Evolutionary conservation across 2,888 invertebrate species (phyloP).

Genomic region (Bellardia bayeri): DNA sequence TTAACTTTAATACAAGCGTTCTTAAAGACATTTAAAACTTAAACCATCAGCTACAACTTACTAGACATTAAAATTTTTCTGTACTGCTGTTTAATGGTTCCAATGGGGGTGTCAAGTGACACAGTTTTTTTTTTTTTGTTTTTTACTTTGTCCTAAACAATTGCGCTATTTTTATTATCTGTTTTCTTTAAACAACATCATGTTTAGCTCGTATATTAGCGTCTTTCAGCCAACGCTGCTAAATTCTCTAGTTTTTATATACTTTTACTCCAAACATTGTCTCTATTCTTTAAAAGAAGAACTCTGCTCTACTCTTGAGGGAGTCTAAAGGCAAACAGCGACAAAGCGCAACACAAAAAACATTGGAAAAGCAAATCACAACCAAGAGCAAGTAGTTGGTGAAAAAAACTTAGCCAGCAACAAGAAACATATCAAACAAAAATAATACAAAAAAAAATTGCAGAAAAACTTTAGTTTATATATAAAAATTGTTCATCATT

Average conservation of each 20-base stretch:
- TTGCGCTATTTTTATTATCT: not conserved
- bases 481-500: constrained; percentile 45
- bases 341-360: constrained; percentile 35
- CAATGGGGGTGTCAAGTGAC: constrained; percentile 56
- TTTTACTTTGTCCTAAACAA: not conserved
- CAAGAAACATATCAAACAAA: constrained; percentile 20
- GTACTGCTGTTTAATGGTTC: constrained; percentile 37
- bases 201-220: constrained; percentile 39
- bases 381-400: not conserved
- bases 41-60: not conserved
- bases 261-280: not conserved
- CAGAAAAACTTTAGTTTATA: constrained; percentile 49
- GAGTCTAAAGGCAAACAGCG: constrained; percentile 27
- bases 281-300: not conserved
- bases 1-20: constrained; percentile 29
- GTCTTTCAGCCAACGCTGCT: not conserved
- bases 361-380: not conserved
- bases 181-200: constrained; percentile 9
- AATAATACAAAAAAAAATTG: too few relatives aligned
- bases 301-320: constrained; percentile 16
- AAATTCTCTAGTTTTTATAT: not conserved
- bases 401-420: not conserved
- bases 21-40: not conserved
- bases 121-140: constrained; percentile 22
- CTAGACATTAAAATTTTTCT: not conserved